Percentiles rank a stretch among this genome's conserved stretches.
These are phyloP conservation scores for Amyelois transitella DNA, from an alignment of 1,140 invertebrate species.

Conservation along the genomic window DNA sequence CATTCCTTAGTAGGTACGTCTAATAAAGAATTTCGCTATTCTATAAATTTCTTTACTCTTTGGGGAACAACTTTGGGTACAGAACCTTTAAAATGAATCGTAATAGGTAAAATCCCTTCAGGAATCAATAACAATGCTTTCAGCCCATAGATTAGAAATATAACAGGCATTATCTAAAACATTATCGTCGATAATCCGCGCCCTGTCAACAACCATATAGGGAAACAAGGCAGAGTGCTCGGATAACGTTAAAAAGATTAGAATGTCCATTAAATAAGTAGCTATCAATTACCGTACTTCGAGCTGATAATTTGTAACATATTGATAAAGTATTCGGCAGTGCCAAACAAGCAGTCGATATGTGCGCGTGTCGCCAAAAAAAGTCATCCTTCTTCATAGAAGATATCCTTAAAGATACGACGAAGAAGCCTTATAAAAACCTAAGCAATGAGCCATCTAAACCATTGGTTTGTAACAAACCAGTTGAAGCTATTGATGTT, in stretches of 20 bases:
- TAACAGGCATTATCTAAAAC: not conserved
- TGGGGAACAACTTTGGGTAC: no score
- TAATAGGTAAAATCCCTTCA: not conserved
- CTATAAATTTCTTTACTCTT: no score
- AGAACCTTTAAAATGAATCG: not conserved
- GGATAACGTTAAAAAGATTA: slow-evolving; percentile 40
- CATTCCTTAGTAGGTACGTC: no score
- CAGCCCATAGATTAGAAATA: not conserved
- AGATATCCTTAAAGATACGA: slow-evolving; percentile 45
- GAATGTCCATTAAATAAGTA: slow-evolving; percentile 61
- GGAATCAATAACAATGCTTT: slow-evolving; percentile 4
- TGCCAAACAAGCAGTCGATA: slow-evolving; percentile 36
- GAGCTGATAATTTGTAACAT: slow-evolving; percentile 37
- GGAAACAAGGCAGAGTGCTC: slow-evolving; percentile 1
- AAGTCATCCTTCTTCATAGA: slow-evolving; percentile 63
- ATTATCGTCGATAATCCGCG: slow-evolving; percentile 2
- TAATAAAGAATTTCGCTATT: no score
- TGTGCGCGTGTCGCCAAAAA: slow-evolving; percentile 64
- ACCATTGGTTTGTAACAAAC: slow-evolving; percentile 26
- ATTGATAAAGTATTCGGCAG: slow-evolving; percentile 58
- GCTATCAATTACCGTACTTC: slow-evolving; percentile 60
- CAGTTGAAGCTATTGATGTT: not conserved
- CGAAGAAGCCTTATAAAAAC: slow-evolving; percentile 35
- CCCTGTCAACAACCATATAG: slow-evolving; percentile 3
- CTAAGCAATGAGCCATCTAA: slow-evolving; percentile 33